Evolutionary conservation across 1,140 invertebrate genomes (phyloP).

Genomic region (Drosophila azteca): DNA sequence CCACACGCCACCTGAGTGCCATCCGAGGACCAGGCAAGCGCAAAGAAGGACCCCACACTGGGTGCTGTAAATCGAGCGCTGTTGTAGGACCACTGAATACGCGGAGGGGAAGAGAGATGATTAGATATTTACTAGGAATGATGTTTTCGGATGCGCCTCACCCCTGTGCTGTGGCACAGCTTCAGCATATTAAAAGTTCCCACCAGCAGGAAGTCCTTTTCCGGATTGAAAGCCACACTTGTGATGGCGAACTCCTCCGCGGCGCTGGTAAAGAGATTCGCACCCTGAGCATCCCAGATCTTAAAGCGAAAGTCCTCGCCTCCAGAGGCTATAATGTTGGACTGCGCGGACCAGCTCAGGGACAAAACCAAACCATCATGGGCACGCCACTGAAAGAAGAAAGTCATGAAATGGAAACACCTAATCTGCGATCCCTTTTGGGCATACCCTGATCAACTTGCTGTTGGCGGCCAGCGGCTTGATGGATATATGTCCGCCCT

Average conservation of each 20-base stretch:
- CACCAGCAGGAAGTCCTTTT: conserved; percentile 95
- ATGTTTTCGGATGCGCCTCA: conserved; percentile 83
- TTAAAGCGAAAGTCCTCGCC: conserved; percentile 98
- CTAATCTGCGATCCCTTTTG: no score
- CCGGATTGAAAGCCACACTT: conserved; percentile 94
- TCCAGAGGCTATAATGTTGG: conserved; percentile 95
- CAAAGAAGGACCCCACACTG: conserved; percentile 93
- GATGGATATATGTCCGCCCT: conserved; percentile 92
- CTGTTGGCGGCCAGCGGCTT: conserved; percentile 95
- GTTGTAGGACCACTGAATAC: conserved; percentile 94
- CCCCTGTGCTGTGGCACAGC: conserved; percentile 96
- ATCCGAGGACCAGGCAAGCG: conserved; percentile 96
- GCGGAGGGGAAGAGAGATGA: neutral
- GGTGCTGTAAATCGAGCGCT: conserved; percentile 89
- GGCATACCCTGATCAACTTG: conserved; percentile 91
- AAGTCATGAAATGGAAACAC: no score
- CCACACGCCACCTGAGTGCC: conserved; percentile 97
- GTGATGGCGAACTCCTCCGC: conserved; percentile 96
- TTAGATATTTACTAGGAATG: neutral
- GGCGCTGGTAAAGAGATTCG: conserved; percentile 92
- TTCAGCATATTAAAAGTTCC: conserved; percentile 96
- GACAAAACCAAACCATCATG: conserved; percentile 96
- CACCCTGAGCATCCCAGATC: conserved; percentile 96
- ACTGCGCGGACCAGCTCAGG: conserved; percentile 94
- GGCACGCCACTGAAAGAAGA: conserved; percentile 93